phyloP scores from a whole-genome alignment of 2,113 vertebrate genomes.

The Cyprinus carpio region DNA sequence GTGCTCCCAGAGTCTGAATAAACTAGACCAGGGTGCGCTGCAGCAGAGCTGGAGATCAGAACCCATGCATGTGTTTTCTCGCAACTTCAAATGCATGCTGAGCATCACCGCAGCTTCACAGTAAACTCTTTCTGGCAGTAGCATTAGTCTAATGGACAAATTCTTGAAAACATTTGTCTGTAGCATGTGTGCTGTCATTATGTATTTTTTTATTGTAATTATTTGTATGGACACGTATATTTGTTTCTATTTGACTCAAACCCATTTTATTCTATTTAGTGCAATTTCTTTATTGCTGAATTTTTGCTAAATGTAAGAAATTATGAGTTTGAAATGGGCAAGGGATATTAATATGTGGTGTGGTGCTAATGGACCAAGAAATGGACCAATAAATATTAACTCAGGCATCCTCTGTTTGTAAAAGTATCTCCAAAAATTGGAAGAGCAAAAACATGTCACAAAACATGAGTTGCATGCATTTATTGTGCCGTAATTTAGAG shows the following conservation, averaged over 20 bases:
- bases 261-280: conserved; percentile 14
- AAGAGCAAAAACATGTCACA: background rate
- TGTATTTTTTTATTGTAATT: conserved; percentile 20
- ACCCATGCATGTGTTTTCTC: conserved; percentile 57
- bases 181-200: background rate
- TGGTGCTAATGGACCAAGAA: background rate
- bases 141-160: background rate
- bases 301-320: background rate
- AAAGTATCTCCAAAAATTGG: background rate
- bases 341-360: background rate
- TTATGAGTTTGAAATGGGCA: conserved; percentile 13
- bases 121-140: conserved; percentile 21
- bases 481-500: background rate
- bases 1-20: conserved; percentile 73
- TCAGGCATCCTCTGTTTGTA: conserved; percentile 4
- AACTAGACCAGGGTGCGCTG: conserved; percentile 67
- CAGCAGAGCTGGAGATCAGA: conserved; percentile 57
- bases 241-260: background rate
- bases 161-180: background rate
- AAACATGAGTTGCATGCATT: background rate
- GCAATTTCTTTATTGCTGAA: background rate
- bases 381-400: background rate
- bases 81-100: conserved; percentile 66
- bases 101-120: conserved; percentile 43
- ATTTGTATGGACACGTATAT: conserved; percentile 6